A percentile compares a stretch with the other conserved stretches of the same genome.
These are phyloP conservation scores for Enteromius fasciolatus DNA, from an alignment of 2,797 vertebrate species.

Conservation along the genomic window DNA sequence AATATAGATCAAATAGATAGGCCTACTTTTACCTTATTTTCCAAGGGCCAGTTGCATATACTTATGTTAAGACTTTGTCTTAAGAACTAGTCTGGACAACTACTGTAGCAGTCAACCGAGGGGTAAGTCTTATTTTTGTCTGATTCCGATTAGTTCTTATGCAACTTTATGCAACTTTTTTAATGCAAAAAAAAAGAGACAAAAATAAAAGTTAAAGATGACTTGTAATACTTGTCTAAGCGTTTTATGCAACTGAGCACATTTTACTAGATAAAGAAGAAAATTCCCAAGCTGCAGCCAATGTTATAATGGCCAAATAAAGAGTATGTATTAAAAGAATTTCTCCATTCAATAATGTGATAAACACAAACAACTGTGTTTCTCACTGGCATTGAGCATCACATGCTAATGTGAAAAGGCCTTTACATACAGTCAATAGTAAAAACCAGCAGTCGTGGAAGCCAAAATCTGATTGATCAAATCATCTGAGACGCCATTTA, in stretches of 20 bases:
- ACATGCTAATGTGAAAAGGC: background rate
- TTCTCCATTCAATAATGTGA: background rate
- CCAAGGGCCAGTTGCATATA: background rate
- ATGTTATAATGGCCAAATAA: background rate
- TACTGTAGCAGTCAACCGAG: background rate
- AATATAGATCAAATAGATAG: background rate
- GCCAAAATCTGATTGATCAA: background rate
- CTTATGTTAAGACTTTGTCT: background rate
- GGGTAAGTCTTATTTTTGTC: background rate
- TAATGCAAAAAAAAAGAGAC: too few relatives aligned
- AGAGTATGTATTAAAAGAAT: background rate
- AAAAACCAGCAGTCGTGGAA: background rate
- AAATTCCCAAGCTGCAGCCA: slow-evolving; percentile 58
- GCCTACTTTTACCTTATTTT: background rate
- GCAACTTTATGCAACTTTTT: background rate
- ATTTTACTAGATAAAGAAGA: slow-evolving; percentile 31
- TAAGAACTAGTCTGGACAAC: background rate
- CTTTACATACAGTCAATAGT: background rate
- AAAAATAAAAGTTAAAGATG: background rate
- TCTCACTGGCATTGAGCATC: background rate
- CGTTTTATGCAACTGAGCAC: background rate
- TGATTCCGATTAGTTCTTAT: background rate
- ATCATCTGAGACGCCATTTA: background rate
- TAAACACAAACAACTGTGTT: background rate
- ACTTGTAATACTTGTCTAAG: background rate